A percentile compares a stretch with the other conserved stretches of the same genome.
Evolutionary conservation across 2,797 vertebrate genomes (phyloP).

Genomic region (Hypotaenidia philippensis): DNA sequence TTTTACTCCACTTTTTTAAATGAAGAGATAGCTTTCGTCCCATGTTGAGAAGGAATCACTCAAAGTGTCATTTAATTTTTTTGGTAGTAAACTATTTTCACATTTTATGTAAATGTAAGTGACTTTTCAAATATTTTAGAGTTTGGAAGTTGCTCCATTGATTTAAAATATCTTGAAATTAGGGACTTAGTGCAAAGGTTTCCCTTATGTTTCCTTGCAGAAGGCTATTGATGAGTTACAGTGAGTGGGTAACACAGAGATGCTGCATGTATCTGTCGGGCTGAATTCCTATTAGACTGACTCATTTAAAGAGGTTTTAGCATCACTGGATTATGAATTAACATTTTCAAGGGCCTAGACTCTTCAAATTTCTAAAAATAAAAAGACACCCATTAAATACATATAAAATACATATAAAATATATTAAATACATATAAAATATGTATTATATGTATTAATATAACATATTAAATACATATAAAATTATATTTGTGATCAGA

Average conservation of each 20-base stretch:
- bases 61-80: not conserved
- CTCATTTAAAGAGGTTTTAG: not conserved
- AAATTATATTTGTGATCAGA: not conserved
- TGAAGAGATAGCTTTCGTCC: not conserved
- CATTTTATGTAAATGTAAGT: not conserved
- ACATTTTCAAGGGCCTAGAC: not conserved
- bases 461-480: not conserved
- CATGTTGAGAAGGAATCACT: not conserved
- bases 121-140: not conserved
- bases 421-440: too few species aligned
- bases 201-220: not conserved
- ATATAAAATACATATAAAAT: too few species aligned
- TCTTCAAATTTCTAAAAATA: not conserved
- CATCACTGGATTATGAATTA: not conserved
- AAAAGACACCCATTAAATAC: not conserved
- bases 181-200: not conserved
- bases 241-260: not conserved
- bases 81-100: not conserved
- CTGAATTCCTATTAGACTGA: not conserved
- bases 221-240: not conserved
- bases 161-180: not conserved
- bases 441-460: too few species aligned
- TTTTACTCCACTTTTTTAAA: not conserved
- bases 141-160: not conserved
- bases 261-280: not conserved